Evolutionary conservation across 92 coral and sea anemone species (phyloP), one percentile per base, ranked within the genome.

Genomic region (Muricea muricata): DNA sequence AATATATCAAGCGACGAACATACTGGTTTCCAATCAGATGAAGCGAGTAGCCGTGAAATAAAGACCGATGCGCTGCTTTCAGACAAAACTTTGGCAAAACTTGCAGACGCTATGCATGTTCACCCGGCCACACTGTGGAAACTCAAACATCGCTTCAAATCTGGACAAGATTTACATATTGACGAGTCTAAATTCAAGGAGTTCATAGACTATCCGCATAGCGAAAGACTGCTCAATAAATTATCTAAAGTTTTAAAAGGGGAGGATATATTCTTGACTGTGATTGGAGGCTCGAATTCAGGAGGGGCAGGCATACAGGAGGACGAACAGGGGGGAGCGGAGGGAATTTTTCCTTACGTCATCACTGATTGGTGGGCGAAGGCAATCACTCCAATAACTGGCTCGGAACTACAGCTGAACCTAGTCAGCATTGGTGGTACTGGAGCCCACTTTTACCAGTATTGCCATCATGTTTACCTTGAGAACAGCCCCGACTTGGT

Each of bases 281-380:
- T 87, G 18, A 39, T 87, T 15, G 93, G 91, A 10, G 93, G 91
- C 29, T 90, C 93, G 15, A 83, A 90, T 37, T 39, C 91, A 14
- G 89, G 79, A 29, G 93, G 86, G 0, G 91, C 86, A 10, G 93
- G 88, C 37, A 40, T 87, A 14, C 7, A 29, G 35, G 61, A 72
- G 23, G 84, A 82, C 30, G 86, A 75, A 7, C 18, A 3, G 40
- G 84, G 75, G 21, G 63, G 48, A 11, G 76, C 65, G 37, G 66
- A 78, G 29, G 76, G 85, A 56, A 30, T 39, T 15, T 88, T 60
- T 34, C 57, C 61, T 23, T 60, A 80, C 0, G 85, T 88, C 2
- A 67, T 88, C 23, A 48, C 73, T 11, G 80, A 78, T 33, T 88
- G 91, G 91, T 88, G 91, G 91, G 55, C 13, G 0, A 75, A 88